A percentile compares a stretch with the other conserved stretches of the same genome.
Evolutionary conservation across 2,113 vertebrate genomes (phyloP).

Genomic region (Psilopsiagon aymara): DNA sequence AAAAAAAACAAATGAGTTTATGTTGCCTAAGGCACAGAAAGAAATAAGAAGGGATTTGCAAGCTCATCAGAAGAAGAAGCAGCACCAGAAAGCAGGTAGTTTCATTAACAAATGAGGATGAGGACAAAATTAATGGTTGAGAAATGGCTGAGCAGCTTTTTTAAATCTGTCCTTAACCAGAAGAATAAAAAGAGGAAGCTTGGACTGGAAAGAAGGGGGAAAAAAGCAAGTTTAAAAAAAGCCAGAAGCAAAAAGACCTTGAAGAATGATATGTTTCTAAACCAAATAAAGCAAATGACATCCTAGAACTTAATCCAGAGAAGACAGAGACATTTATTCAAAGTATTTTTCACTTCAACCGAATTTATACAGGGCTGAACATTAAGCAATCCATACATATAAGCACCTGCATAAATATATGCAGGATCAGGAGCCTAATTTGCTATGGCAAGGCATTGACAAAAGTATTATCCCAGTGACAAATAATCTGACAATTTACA

Average conservation of each 20-base stretch:
- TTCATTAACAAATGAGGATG: conserved; percentile 67
- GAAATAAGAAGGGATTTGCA: conserved; percentile 67
- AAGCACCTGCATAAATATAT: conserved; percentile 39
- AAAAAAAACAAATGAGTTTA: conserved; percentile 36
- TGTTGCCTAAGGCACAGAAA: conserved; percentile 33
- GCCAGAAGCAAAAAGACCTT: background rate
- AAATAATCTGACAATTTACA: conserved; percentile 43
- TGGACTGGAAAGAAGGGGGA: background rate
- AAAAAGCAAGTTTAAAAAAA: background rate
- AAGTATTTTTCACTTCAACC: conserved; percentile 7
- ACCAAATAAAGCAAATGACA: background rate
- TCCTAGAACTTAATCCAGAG: conserved; percentile 19
- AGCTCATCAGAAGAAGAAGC: conserved; percentile 42
- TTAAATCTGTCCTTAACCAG: background rate
- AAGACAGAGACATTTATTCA: background rate
- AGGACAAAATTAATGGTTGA: conserved; percentile 48
- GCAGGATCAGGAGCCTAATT: conserved; percentile 41
- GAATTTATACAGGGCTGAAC: background rate
- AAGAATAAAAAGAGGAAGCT: conserved; percentile 1
- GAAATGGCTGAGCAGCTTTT: conserved; percentile 49
- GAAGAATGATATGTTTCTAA: background rate
- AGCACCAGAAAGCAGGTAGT: conserved; percentile 52
- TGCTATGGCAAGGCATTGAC: conserved; percentile 39
- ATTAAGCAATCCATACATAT: conserved; percentile 1
- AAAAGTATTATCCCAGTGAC: conserved; percentile 40